Evolutionary conservation across 2,888 invertebrate genomes (phyloP), one percentile per base, ranked within the genome.

Genomic region (Drosophila maculinotata): DNA sequence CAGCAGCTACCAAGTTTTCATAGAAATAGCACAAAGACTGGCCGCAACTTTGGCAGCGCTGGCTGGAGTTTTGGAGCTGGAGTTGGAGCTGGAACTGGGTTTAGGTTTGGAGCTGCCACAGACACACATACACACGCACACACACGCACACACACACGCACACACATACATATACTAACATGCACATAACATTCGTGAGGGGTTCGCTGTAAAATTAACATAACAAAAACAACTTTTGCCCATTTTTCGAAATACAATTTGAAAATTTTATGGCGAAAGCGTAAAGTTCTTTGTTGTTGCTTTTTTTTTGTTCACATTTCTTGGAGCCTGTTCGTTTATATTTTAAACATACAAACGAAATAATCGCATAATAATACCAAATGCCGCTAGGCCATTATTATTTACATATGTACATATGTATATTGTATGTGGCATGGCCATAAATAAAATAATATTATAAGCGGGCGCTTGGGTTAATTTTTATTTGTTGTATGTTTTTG

Each of bases 261-360:
- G 15, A 56, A 74, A 70, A 20, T 30, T 82, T 85, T 84, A 77
- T 87, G 62, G 80, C 79, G 48, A 44, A 70, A 52, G 52, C 41
- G 44, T 36, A 38, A 9, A n/a, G n/a, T 14, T 41, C 35, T 12
- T 15, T 17, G 17, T 14, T 41, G 33, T 54, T 39, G 23, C 38
- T 33, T 39, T 31, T 38, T 47, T 49, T 26, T 14, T 31, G 31
- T 28, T 15, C 30, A 5, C 28, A 48, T 75, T 81, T 76, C 89
- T 88, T 82, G 71, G 48, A 80, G 80, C 89, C 89, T 89, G 90
- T 87, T 89, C 79, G 72, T 79, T 88, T 89, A 82, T 89, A 89
- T 89, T 89, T 89, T 89, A 89, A 87, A 82, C 90, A 88, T 86
- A 87, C 89, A 90, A 89, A 86, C 77, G 84, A 79, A 72, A 86